phyloP scores from a whole-genome alignment of 2,888 invertebrate genomes.

The Rotaria magnacalcarata region DNA sequence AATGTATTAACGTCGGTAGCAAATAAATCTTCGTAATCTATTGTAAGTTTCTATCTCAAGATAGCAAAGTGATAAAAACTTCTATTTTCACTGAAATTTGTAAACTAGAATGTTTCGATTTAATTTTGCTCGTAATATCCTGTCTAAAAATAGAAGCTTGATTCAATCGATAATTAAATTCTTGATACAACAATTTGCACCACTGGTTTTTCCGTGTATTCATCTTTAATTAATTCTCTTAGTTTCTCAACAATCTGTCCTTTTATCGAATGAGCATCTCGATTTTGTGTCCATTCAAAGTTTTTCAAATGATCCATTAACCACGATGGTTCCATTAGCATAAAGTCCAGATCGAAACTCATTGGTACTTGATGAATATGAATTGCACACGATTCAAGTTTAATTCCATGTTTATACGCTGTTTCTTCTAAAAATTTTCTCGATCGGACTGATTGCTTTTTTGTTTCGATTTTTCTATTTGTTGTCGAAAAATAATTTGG shows the following conservation, averaged over 20 bases:
- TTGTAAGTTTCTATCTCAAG: too few species aligned
- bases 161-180: neutral
- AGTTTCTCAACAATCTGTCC: neutral
- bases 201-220: neutral
- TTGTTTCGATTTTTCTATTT: neutral
- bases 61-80: too few species aligned
- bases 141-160: too few species aligned
- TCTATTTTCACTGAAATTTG: too few species aligned
- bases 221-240: neutral
- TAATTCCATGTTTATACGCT: neutral
- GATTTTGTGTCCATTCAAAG: neutral
- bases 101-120: too few species aligned
- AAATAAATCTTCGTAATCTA: too few species aligned
- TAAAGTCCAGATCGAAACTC: constrained; percentile 13
- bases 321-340: neutral
- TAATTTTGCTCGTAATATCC: too few species aligned
- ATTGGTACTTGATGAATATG: neutral
- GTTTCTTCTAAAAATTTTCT: neutral
- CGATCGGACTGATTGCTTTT: neutral
- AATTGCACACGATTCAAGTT: neutral
- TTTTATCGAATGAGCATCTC: neutral
- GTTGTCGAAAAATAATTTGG: neutral
- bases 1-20: too few species aligned
- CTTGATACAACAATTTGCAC: neutral
- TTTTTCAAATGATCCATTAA: neutral